Base-by-base conservation (phyloP, 2,797 vertebrate genomes). In the Galagoides demidoff region DNA sequence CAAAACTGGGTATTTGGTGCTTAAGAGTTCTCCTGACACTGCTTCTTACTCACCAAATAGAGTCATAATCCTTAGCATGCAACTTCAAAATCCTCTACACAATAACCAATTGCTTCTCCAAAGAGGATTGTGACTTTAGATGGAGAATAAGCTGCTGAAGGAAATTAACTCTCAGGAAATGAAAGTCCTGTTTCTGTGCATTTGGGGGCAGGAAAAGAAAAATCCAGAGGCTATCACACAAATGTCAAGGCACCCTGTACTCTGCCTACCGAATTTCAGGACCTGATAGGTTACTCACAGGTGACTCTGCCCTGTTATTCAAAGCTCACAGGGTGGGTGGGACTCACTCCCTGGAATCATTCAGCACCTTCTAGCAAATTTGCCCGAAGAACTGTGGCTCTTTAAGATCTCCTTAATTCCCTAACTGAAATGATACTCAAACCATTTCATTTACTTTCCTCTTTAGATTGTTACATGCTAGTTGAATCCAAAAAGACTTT, bases 91-190 rank as follows among this genome's bases (percentile, higher is more conserved):
- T 96, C 97, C 97, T 97, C 91, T 93, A 79, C 95, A 97, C 97
- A 98, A 97, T 97, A 97, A 96, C 90, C 94, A 89, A 90, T 96
- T 96, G 96, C 95, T 97, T 97, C 93, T 83, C 93, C 92, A 95
- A 96, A 97, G 96, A 97, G 97, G 97, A 97, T 96, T 97, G 95
- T 23, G 74, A 94, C 96, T 97, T 97, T 79, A 95, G 95, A 96
- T 95, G 96, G 92, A 92, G 97, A 97, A 95, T 96, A 97, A 97
- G 97, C 94, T 57, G 96, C 93, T 95, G 95, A 94, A 85, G 94
- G 96, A 98, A 98, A 97, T 97, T 96, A 97, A 95, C 95, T 97
- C 97, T 96, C 74, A 64, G 95, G 94, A 95, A 97, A 96, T 97
- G 94, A 92, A 97, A 96, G 97, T 93, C 94, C 96, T 93, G 94